Percentiles rank a stretch among this genome's conserved stretches.
These are phyloP conservation scores for Melanostoma mellinum DNA, from an alignment of 2,888 invertebrate genomes.

Conservation along the genomic window DNA sequence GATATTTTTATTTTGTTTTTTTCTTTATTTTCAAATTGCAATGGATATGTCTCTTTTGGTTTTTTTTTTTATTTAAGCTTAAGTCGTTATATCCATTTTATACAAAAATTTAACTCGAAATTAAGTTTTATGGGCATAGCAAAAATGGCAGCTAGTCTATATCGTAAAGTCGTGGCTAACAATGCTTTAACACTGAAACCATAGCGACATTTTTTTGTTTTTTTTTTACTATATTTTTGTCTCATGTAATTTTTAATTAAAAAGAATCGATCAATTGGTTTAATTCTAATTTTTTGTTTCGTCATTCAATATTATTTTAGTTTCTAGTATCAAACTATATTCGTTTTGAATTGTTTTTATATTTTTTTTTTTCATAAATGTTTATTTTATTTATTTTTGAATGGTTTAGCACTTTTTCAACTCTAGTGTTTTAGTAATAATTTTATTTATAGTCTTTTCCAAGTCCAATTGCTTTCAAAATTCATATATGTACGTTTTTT, in stretches of 20 bases:
- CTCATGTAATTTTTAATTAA: conserved; percentile 51
- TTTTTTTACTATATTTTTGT: conserved; percentile 25
- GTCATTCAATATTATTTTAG: conserved; percentile 57
- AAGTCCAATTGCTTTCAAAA: conserved; percentile 71
- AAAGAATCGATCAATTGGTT: conserved; percentile 67
- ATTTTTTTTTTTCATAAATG: conserved; percentile 32
- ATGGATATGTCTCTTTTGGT: conserved; percentile 69
- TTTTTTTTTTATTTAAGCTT: conserved; percentile 52
- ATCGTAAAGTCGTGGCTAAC: conserved; percentile 69
- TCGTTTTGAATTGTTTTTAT: conserved; percentile 51
- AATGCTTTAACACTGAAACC: conserved; percentile 61
- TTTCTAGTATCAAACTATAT: conserved; percentile 71
- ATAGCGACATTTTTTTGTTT: conserved; percentile 57
- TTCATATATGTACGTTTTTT: conserved; percentile 33
- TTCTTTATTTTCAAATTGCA: conserved; percentile 65
- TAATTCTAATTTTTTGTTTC: conserved; percentile 39
- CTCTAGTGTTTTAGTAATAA: conserved; percentile 60
- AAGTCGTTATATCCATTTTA: conserved; percentile 62
- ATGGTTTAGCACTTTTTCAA: conserved; percentile 63
- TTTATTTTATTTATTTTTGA: conserved; percentile 28
- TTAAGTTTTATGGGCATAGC: conserved; percentile 50
- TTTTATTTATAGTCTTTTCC: conserved; percentile 54
- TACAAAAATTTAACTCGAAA: conserved; percentile 56
- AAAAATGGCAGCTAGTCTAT: conserved; percentile 53
- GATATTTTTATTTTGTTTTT: conserved; percentile 46